Base-by-base conservation (phyloP, 2,797 vertebrate genomes). In the Chloroceryle inda region DNA sequence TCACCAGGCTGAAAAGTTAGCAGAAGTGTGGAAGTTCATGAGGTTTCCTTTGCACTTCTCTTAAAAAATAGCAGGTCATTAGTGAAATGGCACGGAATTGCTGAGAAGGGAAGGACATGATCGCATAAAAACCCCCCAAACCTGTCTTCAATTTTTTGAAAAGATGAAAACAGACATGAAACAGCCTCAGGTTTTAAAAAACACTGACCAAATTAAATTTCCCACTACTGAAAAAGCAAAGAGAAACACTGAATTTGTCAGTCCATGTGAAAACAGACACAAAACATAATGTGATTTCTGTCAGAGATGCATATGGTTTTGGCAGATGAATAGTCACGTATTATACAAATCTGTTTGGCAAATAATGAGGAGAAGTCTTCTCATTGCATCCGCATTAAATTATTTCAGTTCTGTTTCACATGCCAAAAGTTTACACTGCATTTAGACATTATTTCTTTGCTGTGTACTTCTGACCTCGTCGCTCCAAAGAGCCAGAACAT, bases 311-410 rank as follows among this genome's bases (percentile, higher is more conserved):
- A 29, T 77, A 64, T 24, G 49, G 31, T 49, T 86, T 71, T 94
- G 94, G 92, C 92, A 82, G 74, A 63, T 63, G 67, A 73, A 56
- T 27, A 78, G 52, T 83, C 89, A 84, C 2, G 3, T 89, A 80
- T 58, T 59, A 42, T 59, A 85, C 79, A 94, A 94, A 91, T 78
- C 73, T 91, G 50, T 63, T 73, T 94, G 91, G 89, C 92, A 94
- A 84, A 84, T 59, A 78, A 81, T 37, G 53, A 94, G 76, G 53
- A 94, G 76, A 75, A 95, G 50, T 31, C 62, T 55, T 88, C 0
- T 0, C 49, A 1, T 37, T 74, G 67, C 82, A 94, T 89, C 85
- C 72, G 0, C 23, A 64, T 81, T 91, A 78, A 90, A 94, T 92
- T 92, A 94, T 90, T 95, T 81, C 80, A 84, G 79, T 53, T 83